Conservation (phyloP, 1,140 invertebrate species). For the Apis laboriosa region DNA sequence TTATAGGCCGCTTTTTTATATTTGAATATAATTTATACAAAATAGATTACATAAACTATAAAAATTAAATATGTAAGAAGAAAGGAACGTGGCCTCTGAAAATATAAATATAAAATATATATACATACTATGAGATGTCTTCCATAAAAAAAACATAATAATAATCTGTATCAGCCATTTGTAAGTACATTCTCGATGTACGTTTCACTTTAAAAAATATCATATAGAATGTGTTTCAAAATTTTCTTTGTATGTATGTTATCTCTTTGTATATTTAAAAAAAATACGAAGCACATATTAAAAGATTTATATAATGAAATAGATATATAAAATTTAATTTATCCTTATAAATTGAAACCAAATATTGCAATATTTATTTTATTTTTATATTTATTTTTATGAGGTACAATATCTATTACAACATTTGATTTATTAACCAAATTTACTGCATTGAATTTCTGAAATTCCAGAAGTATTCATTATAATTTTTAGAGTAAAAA, state of each 20-base stretch:
- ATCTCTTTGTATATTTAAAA: slow-evolving; percentile 14
- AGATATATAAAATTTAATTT: slow-evolving; percentile 1
- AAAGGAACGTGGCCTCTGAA: slow-evolving; percentile 55
- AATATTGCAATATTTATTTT: neutral
- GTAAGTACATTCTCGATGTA: slow-evolving; percentile 37
- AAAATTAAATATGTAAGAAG: slow-evolving; percentile 29
- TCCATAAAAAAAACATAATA: neutral
- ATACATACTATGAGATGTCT: slow-evolving; percentile 6
- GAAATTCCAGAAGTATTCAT: slow-evolving; percentile 24
- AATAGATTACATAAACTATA: slow-evolving; percentile 38
- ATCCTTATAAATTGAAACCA: neutral
- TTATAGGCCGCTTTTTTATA: slow-evolving; percentile 64
- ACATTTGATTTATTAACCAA: slow-evolving; percentile 35
- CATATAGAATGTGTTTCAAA: slow-evolving; percentile 32
- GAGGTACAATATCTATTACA: slow-evolving; percentile 48
- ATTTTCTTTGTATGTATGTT: slow-evolving; percentile 32
- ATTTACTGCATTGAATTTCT: slow-evolving; percentile 39
- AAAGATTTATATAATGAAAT: slow-evolving; percentile 43
- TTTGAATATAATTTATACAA: slow-evolving; percentile 51
- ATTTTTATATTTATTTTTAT: slow-evolving; percentile 50
- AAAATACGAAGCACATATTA: slow-evolving; percentile 36
- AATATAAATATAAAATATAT: slow-evolving; percentile 51
- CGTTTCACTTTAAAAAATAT: slow-evolving; percentile 45
- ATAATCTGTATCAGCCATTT: slow-evolving; percentile 7
- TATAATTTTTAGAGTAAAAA: slow-evolving; percentile 51